Base-by-base conservation (phyloP, 2,888 invertebrate genomes). In the Apodemia zela region DNA sequence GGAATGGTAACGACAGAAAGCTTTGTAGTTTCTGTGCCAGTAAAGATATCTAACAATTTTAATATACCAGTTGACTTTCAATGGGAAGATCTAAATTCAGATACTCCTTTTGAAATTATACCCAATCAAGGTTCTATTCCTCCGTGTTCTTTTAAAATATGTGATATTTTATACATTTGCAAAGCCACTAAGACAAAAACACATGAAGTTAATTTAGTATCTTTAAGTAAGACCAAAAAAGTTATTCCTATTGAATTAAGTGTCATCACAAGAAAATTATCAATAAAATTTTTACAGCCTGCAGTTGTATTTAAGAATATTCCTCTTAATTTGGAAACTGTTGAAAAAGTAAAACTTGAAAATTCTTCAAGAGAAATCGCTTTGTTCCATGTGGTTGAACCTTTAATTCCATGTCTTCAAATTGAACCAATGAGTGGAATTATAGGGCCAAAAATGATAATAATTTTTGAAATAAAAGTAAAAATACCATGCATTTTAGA, bases 361-460 rank as follows among this genome's bases (percentile, higher is more conserved):
- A 94, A 94, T 75, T 86, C 89, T 18, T 88, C 94, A 1, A 88
- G 93, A 66, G 92, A 93, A 73, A 80, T 88, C 58, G 91, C 92
- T 0, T 72, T 81, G 5, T 93, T 92, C 78, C 75, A 85, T 60
- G 92, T 94, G 73, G 79, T 92, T 42, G 81, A 93, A 59, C 92
- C 92, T 1, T 72, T 85, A 15, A 79, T 88, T 61, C 87, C 88
- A 60, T 87, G 92, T 60, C 82, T 93, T 69, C 79, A 66, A 64
- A 82, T 94, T 61, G 80, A 89, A 70, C 94, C 94, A 1, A 79
- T 81, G 74, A 74, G 67, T 65, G 94, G 94, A 33, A 80, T 71
- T 0, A 89, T 94, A 63, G 81, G 91, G 15, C 90, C 93, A 15
- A 92, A 92, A 75, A 85, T 85, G 73, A 82, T 85, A 38, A 79